Evolutionary conservation across 2,797 vertebrate genomes (phyloP), one percentile per base, ranked within the genome.

Genomic region (Ptychadena robeensis): DNA sequence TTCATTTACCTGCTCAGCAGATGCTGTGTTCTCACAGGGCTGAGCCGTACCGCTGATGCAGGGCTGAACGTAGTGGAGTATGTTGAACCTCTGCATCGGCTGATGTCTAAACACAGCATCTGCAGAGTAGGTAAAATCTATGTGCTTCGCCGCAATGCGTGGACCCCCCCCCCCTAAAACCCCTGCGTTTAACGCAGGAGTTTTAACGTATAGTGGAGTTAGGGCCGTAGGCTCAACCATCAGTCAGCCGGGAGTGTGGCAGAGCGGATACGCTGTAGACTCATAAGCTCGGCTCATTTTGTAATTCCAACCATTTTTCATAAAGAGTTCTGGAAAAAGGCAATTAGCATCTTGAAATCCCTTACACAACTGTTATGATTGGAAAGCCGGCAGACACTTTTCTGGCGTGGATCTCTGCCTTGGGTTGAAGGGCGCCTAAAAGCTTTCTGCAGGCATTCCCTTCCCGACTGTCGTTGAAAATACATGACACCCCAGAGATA

Each of bases 391-490:
- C 67, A 59, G 48, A 79, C 68, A 53, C 32, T 38, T 27, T 59
- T 30, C 67, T 65, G 73, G 73, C 73, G 37, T 32, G n/a, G 28
- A 65, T 40, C 57, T 76, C 34, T 22, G 10, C 28, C 28, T 44
- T 14, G 59, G 59, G 48, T 79, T 61, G 48, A 79, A 34, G 31
- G n/a, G 76, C 64, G 67, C 30, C 32, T 25, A 79, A 35, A 69
- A 28, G 28, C 68, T 35, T 79, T 78, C 38, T 34, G 10, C 44
- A 34, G 88, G 87, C 86, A 2, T 66, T 83, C 86, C 3, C 12
- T 34, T 53, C 31, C 18, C 31, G 22, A 28, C 48, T 44, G 65
- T 18, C 48, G 32, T 30, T 18, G n/a, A 67, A 35, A n/a, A 9
- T 2, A 15, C n/a, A 14, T 35, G 57, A 53, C 28, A 64, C 53